These are phyloP conservation scores for Melanotaenia pygmaea DNA, from an alignment of 2,797 vertebrate genomes.

Conservation along the genomic window DNA sequence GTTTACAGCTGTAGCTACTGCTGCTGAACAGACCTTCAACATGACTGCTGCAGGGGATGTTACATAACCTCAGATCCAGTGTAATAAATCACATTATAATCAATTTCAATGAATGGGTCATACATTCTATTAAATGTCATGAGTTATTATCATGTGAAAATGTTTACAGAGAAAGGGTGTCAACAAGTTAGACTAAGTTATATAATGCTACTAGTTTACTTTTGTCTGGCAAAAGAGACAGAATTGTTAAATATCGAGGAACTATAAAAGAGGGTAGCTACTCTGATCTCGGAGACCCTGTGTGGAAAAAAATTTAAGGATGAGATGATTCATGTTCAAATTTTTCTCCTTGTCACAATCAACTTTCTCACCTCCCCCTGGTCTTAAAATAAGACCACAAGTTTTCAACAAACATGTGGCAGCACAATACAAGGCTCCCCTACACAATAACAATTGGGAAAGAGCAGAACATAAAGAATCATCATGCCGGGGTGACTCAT, in stretches of 20 bases:
- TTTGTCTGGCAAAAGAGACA: constrained; percentile 16
- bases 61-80: constrained; percentile 20
- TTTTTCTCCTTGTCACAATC: constrained; percentile 7
- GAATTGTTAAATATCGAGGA: not conserved
- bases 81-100: constrained; percentile 32
- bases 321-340: not conserved
- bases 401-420: constrained; percentile 12
- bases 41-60: constrained; percentile 6
- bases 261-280: not conserved
- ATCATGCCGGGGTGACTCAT: constrained; percentile 21
- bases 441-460: not conserved
- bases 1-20: not conserved
- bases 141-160: constrained; percentile 23
- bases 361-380: constrained; percentile 3
- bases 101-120: constrained; percentile 35
- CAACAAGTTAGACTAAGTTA: constrained; percentile 15
- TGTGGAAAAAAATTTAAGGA: constrained; percentile 5
- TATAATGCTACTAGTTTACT: constrained; percentile 4
- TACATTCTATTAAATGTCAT: constrained; percentile 34
- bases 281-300: constrained; percentile 12
- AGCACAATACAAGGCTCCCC: not conserved
- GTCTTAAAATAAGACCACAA: constrained; percentile 11
- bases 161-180: not conserved
- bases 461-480: not conserved
- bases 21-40: constrained; percentile 10